phyloP scores from a whole-genome alignment of 2,797 vertebrate genomes.

The Rhincodon typus region DNA sequence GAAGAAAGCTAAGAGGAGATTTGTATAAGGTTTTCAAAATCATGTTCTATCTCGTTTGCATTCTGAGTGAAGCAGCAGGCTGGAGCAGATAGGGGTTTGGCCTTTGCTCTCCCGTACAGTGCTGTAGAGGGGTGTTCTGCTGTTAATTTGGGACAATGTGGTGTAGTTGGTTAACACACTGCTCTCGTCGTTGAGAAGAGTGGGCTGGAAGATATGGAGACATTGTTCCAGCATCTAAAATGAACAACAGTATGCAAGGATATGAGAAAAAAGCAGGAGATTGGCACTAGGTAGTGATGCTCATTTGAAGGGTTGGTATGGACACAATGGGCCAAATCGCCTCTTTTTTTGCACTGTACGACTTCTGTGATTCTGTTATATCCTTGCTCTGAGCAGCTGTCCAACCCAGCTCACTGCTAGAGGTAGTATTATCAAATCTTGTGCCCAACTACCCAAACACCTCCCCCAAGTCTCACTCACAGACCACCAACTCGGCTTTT shows the following conservation, averaged over 20 bases:
- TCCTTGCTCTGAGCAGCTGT: too few relatives aligned
- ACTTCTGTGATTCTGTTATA: too few relatives aligned
- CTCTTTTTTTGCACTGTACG: too few relatives aligned
- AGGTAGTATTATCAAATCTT: not conserved
- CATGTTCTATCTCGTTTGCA: constrained; percentile 7
- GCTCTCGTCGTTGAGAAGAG: not conserved
- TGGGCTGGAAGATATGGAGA: too few relatives aligned
- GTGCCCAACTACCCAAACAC: not conserved
- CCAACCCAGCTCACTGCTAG: not conserved
- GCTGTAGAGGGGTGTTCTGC: not conserved
- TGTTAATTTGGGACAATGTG: not conserved
- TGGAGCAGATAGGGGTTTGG: not conserved
- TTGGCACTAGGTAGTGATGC: too few relatives aligned
- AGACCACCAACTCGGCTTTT: not conserved
- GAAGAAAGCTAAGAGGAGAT: too few relatives aligned
- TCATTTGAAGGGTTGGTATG: too few relatives aligned
- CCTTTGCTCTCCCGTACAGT: not conserved
- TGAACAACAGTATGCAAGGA: too few relatives aligned
- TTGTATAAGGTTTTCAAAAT: too few relatives aligned
- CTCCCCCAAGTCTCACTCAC: not conserved
- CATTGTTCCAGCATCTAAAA: too few relatives aligned
- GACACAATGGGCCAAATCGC: too few relatives aligned
- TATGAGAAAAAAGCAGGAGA: too few relatives aligned
- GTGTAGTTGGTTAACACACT: not conserved
- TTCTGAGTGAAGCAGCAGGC: not conserved